Conservation (phyloP, 2,113 vertebrate species). For the Cettia cetti region DNA sequence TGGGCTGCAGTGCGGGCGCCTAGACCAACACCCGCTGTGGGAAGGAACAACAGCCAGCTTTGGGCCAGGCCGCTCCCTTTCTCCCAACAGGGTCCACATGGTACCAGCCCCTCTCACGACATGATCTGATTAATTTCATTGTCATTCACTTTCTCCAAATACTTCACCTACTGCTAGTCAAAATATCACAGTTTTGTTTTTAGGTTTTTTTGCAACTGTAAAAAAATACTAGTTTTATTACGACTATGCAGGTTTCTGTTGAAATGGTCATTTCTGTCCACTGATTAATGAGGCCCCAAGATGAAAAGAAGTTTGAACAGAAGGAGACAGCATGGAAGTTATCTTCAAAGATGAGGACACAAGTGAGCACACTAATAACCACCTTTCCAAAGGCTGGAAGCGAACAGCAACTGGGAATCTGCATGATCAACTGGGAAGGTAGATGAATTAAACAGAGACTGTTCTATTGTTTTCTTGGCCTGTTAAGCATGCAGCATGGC, state of each 20-base stretch:
- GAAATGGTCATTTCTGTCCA: background rate
- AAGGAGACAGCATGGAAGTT: background rate
- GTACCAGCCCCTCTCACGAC: background rate
- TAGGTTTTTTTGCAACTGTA: background rate
- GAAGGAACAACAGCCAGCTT: background rate
- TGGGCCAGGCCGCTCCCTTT: background rate
- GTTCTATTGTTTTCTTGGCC: conserved; percentile 26
- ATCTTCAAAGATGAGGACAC: background rate
- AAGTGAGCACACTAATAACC: background rate
- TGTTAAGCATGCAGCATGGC: background rate
- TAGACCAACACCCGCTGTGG: background rate
- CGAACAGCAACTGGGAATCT: background rate
- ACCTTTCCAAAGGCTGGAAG: background rate
- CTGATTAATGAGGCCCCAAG: background rate
- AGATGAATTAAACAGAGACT: background rate
- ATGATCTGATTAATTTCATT: background rate
- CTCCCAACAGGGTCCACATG: background rate
- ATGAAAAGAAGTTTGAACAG: background rate
- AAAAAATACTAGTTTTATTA: background rate
- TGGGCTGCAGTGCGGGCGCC: background rate
- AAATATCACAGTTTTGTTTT: background rate
- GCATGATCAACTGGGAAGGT: background rate
- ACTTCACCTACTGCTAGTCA: background rate
- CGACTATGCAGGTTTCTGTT: background rate
- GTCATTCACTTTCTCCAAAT: background rate